Evolutionary conservation across 2,888 invertebrate genomes (phyloP), one percentile per base, ranked within the genome.

Genomic region (Himalopsyche tibetana): DNA sequence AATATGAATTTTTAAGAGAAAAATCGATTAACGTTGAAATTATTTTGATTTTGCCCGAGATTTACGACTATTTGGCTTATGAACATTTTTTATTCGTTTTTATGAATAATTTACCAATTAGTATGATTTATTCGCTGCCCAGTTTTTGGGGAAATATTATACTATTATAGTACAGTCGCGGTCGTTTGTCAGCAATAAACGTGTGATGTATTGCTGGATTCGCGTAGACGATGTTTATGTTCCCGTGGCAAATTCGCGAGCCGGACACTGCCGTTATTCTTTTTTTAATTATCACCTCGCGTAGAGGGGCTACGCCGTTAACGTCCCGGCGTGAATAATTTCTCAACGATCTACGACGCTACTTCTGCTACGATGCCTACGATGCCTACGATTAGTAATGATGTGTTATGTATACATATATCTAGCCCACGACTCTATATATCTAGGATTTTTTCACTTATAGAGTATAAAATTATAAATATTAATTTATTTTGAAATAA

Each of bases 271-370:
- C 80, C 40, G 80, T 36, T 40, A 36, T 17, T 82, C n/a, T 84
- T 81, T 84, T 74, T 85, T 85, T 85, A 74, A 82, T 85, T 85
- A 82, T 80, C 42, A 82, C 81, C 69, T 51, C 80, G 55, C 63
- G 63, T 63, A 63, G 63, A 63, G 69, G 36, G 42, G 74, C 69
- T 69, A 38, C 40, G 81, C 85, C 85, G 82, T 85, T 85, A 85
- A 82, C 82, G 85, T 85, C 85, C 82, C 79, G 40, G 19, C 74
- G 82, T 85, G 82, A 85, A 83, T 86, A 83, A 86, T 86, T 79
- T 80, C 63, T 63, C 83, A 82, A 40, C n/a, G 45, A 80, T 80
- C 42, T 80, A 38, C 17, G 40, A 36, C 15, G 40, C 42, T 3
- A 63, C 63, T n/a, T 11, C 63, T 51, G 19, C 19, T 63, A 63